phyloP scores from a whole-genome alignment of 2,888 invertebrate genomes.

The Drosophila borborema region DNA sequence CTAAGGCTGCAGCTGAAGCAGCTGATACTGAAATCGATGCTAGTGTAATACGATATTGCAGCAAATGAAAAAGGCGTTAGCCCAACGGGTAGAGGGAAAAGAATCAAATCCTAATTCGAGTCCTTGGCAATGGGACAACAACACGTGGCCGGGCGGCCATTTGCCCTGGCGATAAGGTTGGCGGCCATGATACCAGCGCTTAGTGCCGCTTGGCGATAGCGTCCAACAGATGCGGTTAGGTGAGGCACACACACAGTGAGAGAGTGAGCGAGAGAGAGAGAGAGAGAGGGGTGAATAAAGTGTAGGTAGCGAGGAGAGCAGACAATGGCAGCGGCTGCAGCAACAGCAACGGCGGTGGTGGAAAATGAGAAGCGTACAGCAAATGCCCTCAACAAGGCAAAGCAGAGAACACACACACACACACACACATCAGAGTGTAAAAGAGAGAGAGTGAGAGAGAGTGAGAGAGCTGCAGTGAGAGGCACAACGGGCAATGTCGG shows the following conservation, averaged over 20 bases:
- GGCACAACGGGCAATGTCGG: constrained; percentile 45
- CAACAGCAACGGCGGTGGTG: constrained; percentile 51
- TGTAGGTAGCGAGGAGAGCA: constrained; percentile 30
- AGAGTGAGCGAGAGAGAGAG: not conserved
- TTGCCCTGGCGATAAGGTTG: constrained; percentile 60
- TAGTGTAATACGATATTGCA: constrained; percentile 71
- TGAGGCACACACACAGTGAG: not conserved
- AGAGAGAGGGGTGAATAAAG: not conserved
- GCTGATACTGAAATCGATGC: constrained; percentile 5
- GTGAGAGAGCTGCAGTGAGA: constrained; percentile 18
- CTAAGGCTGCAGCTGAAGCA: not conserved
- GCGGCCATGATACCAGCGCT: constrained; percentile 71
- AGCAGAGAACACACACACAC: constrained; percentile 38
- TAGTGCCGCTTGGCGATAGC: constrained; percentile 64
- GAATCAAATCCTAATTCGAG: constrained; percentile 42
- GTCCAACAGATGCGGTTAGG: constrained; percentile 48
- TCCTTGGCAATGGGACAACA: constrained; percentile 40
- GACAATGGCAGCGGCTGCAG: constrained; percentile 60
- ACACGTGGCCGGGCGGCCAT: constrained; percentile 54
- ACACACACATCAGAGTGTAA: too few relatives aligned
- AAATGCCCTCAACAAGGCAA: constrained; percentile 53
- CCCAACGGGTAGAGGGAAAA: constrained; percentile 8
- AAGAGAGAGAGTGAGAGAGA: too few relatives aligned
- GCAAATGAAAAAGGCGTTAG: not conserved
- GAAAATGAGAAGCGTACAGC: constrained; percentile 65